These are phyloP conservation scores for Aquatica leii DNA, from an alignment of 2,888 invertebrate species.

Conservation along the genomic window DNA sequence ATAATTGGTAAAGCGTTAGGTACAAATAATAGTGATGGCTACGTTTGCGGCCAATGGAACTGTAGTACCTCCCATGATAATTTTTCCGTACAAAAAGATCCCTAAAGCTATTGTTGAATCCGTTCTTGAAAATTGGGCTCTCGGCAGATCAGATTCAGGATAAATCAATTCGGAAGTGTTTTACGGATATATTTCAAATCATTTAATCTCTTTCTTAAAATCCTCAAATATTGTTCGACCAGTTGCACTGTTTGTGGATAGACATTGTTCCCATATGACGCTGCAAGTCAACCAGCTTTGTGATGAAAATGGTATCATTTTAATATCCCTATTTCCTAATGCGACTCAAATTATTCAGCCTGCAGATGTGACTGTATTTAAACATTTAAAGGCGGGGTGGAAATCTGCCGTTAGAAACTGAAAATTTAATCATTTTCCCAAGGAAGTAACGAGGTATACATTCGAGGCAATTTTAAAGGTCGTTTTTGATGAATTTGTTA, in stretches of 20 bases:
- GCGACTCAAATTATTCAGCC: constrained; percentile 28
- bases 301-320: constrained; percentile 30
- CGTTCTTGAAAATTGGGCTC: constrained; percentile 23
- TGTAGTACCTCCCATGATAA: constrained; percentile 13
- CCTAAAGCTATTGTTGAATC: constrained; percentile 17
- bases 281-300: constrained; percentile 44
- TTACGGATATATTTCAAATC: constrained; percentile 29
- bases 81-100: constrained; percentile 18
- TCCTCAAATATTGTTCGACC: constrained; percentile 35
- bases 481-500: too few relatives aligned
- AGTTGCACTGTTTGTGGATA: constrained; percentile 46
- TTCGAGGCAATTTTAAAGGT: too few relatives aligned
- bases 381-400: constrained; percentile 19
- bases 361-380: constrained; percentile 26
- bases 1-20: constrained; percentile 16
- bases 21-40: constrained; percentile 13
- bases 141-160: constrained; percentile 29
- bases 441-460: too few relatives aligned
- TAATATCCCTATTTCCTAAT: constrained; percentile 23
- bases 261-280: constrained; percentile 47
- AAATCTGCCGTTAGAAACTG: constrained; percentile 12
- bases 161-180: constrained; percentile 28
- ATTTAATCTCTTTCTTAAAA: constrained; percentile 21
- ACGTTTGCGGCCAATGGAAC: constrained; percentile 17
- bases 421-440: too few relatives aligned